Conservation (phyloP, 2,113 vertebrate species). For the Callipepla californica region DNA sequence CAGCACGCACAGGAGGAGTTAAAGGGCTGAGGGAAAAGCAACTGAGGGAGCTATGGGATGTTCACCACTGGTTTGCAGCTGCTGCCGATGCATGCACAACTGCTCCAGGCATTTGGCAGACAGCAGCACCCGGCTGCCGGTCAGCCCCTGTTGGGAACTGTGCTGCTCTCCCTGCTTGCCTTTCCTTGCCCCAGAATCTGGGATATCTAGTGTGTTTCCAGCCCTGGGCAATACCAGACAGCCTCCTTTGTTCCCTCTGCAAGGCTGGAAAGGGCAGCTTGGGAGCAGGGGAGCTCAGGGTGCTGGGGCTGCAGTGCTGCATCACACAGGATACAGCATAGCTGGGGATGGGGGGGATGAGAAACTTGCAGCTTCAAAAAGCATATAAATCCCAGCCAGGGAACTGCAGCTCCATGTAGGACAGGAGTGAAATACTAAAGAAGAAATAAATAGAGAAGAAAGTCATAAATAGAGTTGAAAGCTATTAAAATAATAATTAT, state of each 20-base stretch:
- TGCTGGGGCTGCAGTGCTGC: neutral
- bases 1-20: neutral
- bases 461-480: constrained; percentile 58
- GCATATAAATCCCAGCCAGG: neutral
- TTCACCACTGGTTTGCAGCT: neutral
- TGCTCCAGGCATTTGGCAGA: accelerated
- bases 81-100: neutral
- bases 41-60: neutral
- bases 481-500: constrained; percentile 31
- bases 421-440: constrained; percentile 24
- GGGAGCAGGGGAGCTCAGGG: neutral
- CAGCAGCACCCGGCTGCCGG: accelerated
- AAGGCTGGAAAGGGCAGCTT: neutral
- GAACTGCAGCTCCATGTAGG: neutral
- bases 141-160: accelerated
- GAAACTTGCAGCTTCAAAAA: neutral
- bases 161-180: neutral
- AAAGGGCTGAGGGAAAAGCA: neutral
- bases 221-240: accelerated
- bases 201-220: neutral
- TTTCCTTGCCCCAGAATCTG: neutral
- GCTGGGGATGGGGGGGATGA: neutral
- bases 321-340: neutral
- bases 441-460: constrained; percentile 61
- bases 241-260: neutral